These are phyloP conservation scores for Lepidochitona cinerea DNA, from an alignment of 2,888 invertebrate genomes.

Conservation along the genomic window DNA sequence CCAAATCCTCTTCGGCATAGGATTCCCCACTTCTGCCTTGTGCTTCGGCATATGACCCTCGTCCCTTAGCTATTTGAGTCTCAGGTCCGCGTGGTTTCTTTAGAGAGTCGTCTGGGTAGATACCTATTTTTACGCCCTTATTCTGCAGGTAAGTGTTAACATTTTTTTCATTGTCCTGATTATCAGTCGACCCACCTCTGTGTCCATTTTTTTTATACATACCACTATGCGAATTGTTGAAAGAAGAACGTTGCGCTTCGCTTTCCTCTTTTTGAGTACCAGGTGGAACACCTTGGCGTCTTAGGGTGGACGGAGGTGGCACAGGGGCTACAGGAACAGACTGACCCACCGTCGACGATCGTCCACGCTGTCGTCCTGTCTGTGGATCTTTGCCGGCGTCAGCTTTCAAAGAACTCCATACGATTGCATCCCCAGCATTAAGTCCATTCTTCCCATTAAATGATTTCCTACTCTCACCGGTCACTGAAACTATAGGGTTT, in stretches of 20 bases:
- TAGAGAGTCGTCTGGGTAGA: neutral
- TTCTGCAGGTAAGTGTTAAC: neutral
- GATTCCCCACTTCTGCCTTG: neutral
- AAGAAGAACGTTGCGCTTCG: neutral
- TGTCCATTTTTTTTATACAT: neutral
- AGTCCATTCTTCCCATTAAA: neutral
- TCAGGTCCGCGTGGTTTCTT: neutral
- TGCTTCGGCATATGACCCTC: neutral
- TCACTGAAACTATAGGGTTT: neutral
- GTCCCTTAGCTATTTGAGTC: neutral
- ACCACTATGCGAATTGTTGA: neutral
- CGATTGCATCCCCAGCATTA: neutral
- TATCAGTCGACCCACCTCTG: neutral
- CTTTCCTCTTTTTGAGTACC: neutral
- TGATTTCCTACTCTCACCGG: neutral
- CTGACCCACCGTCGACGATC: neutral
- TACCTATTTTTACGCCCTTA: neutral
- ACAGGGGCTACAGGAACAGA: neutral
- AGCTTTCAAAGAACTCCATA: neutral
- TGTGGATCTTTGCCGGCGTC: neutral
- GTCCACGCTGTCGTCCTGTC: neutral
- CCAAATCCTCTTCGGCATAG: neutral
- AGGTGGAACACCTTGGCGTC: neutral
- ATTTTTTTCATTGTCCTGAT: neutral
- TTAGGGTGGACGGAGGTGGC: neutral